Conservation (phyloP, 2,797 vertebrate genomes). For the Sebastes jordani region DNA sequence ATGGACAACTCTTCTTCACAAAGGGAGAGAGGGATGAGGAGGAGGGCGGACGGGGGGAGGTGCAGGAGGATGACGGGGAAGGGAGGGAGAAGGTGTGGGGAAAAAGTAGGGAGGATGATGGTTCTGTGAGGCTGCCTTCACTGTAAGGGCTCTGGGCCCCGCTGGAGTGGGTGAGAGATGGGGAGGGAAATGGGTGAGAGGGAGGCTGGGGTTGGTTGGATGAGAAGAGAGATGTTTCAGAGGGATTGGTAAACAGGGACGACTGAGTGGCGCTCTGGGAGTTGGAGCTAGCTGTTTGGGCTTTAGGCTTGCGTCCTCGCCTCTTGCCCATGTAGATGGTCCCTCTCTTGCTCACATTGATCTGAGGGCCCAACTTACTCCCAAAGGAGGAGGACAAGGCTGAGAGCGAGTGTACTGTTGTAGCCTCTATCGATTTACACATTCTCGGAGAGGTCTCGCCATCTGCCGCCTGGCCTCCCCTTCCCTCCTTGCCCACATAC, state of each 20-base stretch:
- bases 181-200: constrained; percentile 86
- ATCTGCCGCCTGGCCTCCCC: constrained; percentile 44
- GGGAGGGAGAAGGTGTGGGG: constrained; percentile 78
- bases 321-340: constrained; percentile 99
- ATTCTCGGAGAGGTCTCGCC: constrained; percentile 54
- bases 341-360: constrained; percentile 98
- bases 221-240: constrained; percentile 74
- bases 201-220: constrained; percentile 80
- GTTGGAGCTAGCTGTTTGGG: constrained; percentile 54
- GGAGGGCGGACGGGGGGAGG: constrained; percentile 76
- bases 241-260: constrained; percentile 64
- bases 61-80: constrained; percentile 79
- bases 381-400: constrained; percentile 94
- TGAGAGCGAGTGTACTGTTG: constrained; percentile 82
- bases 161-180: constrained; percentile 87
- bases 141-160: constrained; percentile 93
- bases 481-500: constrained; percentile 66
- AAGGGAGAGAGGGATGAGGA: constrained; percentile 85
- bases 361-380: constrained; percentile 93
- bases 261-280: constrained; percentile 54
- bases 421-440: constrained; percentile 66
- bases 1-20: constrained; percentile 89
- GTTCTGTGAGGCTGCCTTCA: constrained; percentile 90
- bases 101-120: constrained; percentile 79
- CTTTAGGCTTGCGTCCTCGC: constrained; percentile 96